Conservation (phyloP, 2,888 invertebrate species). For the Conistra vaccinii region DNA sequence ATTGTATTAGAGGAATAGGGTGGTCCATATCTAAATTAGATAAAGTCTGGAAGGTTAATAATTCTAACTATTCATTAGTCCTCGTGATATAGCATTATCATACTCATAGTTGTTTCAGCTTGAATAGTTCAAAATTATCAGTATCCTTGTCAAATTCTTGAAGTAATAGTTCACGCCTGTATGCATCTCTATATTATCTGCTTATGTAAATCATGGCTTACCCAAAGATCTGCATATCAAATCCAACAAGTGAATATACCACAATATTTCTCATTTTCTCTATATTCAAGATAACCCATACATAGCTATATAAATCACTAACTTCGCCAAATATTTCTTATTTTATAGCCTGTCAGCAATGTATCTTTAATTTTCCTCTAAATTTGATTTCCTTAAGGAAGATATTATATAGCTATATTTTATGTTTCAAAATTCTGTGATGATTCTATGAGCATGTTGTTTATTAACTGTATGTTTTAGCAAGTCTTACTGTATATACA, state of each 20-base stretch:
- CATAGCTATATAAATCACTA: conserved; percentile 51
- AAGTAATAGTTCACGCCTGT: conserved; percentile 51
- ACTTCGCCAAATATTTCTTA: conserved; percentile 55
- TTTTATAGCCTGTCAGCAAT: conserved; percentile 50
- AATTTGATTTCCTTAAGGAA: conserved; percentile 52
- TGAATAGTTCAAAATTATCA: conserved; percentile 58
- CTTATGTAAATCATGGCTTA: conserved; percentile 61
- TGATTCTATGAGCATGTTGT: conserved; percentile 45
- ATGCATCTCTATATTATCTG: conserved; percentile 55
- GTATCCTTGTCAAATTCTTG: conserved; percentile 60
- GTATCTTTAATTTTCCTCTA: conserved; percentile 52
- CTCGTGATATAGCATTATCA: conserved; percentile 56
- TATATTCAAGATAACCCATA: conserved; percentile 55
- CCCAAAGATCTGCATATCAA: conserved; percentile 53
- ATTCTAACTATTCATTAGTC: conserved; percentile 63
- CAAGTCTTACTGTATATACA: conserved; percentile 53
- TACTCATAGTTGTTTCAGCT: conserved; percentile 55
- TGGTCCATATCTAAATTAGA: conserved; percentile 57
- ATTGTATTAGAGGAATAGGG: conserved; percentile 47
- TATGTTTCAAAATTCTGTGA: conserved; percentile 56
- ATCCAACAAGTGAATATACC: conserved; percentile 53
- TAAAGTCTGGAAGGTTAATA: conserved; percentile 58
- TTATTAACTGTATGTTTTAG: conserved; percentile 43
- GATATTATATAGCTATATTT: conserved; percentile 48
- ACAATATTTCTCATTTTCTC: conserved; percentile 56